Conservation (phyloP, 2,888 invertebrate species). For the Argynnis bischoffii region DNA sequence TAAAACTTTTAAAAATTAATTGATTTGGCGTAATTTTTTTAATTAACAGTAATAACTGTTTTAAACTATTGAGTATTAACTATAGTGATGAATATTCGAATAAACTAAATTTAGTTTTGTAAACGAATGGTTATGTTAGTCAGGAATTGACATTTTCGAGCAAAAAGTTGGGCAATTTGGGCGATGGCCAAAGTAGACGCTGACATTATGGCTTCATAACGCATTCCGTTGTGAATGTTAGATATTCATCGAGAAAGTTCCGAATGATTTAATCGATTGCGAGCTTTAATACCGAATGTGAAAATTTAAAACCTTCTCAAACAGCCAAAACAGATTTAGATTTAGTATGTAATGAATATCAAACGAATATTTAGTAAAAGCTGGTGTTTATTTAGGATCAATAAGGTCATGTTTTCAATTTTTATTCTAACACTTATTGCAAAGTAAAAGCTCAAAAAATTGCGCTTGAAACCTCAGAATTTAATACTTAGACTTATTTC, state of each 20-base stretch:
- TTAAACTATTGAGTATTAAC: slow-evolving; percentile 1
- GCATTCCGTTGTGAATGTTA: slow-evolving; percentile 9
- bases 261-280: neutral
- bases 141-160: slow-evolving; percentile 20
- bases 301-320: neutral
- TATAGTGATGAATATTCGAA: slow-evolving; percentile 5
- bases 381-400: no score
- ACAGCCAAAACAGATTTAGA: no score
- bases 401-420: no score
- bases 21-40: neutral
- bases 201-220: slow-evolving; percentile 26
- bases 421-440: no score
- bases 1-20: no score
- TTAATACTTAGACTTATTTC: no score
- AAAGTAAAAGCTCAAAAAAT: no score
- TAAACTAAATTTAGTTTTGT: slow-evolving; percentile 4
- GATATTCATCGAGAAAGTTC: slow-evolving; percentile 16
- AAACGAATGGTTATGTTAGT: slow-evolving; percentile 14
- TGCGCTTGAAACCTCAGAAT: no score
- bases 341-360: no score
- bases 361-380: no score
- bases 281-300: neutral
- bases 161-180: slow-evolving; percentile 39
- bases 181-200: slow-evolving; percentile 27
- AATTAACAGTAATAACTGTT: slow-evolving; percentile 2